These are phyloP conservation scores for Hirudinaria manillensis DNA, from an alignment of 2,888 invertebrate genomes.

Conservation along the genomic window DNA sequence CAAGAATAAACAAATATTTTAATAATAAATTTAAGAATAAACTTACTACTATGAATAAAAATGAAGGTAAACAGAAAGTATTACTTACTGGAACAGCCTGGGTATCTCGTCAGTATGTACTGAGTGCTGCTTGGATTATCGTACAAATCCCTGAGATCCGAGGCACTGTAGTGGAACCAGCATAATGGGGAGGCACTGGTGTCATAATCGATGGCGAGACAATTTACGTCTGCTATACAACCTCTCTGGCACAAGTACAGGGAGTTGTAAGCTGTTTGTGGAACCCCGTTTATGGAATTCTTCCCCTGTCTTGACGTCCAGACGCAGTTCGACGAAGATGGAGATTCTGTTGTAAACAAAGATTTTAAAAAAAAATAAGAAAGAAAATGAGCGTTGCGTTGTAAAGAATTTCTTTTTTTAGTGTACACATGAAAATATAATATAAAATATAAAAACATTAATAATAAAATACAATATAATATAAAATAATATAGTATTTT, in stretches of 20 bases:
- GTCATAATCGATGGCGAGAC: conserved; percentile 28
- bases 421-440: too few species aligned
- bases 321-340: neutral
- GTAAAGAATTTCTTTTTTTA: too few species aligned
- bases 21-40: too few species aligned
- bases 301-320: neutral
- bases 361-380: neutral
- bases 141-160: neutral
- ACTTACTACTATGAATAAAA: too few species aligned
- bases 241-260: neutral
- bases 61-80: too few species aligned
- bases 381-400: too few species aligned
- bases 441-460: too few species aligned
- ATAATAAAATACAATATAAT: too few species aligned
- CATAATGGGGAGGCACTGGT: neutral
- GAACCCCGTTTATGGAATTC: conserved; percentile 22
- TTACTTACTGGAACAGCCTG: neutral
- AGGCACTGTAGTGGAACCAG: conserved; percentile 19
- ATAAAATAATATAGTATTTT: too few species aligned
- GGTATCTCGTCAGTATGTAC: neutral
- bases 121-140: neutral
- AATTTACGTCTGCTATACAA: neutral
- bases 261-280: neutral
- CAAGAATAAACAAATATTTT: too few species aligned
- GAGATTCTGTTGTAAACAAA: neutral